Conservation (phyloP, 1,140 invertebrate genomes). For the Drosophila ananassae region DNA sequence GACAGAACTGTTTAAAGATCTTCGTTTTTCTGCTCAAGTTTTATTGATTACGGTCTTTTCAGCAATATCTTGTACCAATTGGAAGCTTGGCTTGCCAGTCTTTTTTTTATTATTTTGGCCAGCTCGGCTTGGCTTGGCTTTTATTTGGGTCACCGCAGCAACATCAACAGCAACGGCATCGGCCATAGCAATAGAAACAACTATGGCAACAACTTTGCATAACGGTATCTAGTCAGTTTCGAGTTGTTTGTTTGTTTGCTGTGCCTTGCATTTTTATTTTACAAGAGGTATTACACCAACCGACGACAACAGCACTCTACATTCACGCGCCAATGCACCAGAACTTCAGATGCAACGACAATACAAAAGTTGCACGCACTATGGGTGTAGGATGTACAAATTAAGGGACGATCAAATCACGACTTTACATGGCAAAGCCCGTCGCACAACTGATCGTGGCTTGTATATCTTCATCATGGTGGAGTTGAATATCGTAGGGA, state of each 20-base stretch:
- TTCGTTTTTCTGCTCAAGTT: not conserved
- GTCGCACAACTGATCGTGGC: conserved; percentile 66
- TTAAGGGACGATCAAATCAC: conserved; percentile 42
- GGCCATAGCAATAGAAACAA: conserved; percentile 29
- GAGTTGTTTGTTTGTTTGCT: conserved; percentile 40
- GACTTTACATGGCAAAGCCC: conserved; percentile 52
- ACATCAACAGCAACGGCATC: conserved; percentile 41
- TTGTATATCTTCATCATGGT: conserved; percentile 25
- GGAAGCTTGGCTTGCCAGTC: conserved; percentile 53
- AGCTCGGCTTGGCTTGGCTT: conserved; percentile 47
- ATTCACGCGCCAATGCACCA: conserved; percentile 61
- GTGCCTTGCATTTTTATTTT: conserved; percentile 11
- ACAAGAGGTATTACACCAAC: conserved; percentile 27
- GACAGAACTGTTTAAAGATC: not conserved
- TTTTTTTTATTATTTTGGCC: conserved; percentile 20
- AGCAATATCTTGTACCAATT: conserved; percentile 44
- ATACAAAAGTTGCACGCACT: conserved; percentile 22
- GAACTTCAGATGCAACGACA: conserved; percentile 14
- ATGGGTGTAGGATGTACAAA: not conserved
- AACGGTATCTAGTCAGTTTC: conserved; percentile 54
- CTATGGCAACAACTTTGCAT: conserved; percentile 63
- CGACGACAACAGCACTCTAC: conserved; percentile 33
- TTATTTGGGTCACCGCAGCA: conserved; percentile 67
- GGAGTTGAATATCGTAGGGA: conserved; percentile 21
- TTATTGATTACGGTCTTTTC: not conserved